These are phyloP conservation scores for Odontomyia ornata DNA, from an alignment of 2,888 invertebrate species.

Conservation along the genomic window DNA sequence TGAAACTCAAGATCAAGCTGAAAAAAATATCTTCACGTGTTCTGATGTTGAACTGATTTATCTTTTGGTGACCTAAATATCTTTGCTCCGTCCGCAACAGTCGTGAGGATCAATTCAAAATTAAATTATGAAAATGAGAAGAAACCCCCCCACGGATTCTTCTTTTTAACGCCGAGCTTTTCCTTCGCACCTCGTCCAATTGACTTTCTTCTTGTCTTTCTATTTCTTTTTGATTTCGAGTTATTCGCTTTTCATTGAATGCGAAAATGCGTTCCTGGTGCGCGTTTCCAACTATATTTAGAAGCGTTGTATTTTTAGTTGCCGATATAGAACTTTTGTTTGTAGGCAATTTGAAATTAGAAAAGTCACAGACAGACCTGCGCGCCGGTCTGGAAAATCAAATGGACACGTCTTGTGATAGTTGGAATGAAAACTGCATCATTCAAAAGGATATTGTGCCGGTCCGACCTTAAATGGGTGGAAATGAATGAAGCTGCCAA, in stretches of 20 bases:
- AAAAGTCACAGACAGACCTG: background rate
- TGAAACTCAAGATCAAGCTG: too few species aligned
- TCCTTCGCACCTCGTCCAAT: conserved; percentile 4
- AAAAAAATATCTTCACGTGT: background rate
- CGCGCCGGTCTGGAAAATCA: background rate
- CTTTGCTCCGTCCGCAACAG: background rate
- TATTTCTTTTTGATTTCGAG: background rate
- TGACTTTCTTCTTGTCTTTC: background rate
- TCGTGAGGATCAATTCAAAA: background rate
- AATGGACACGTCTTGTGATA: background rate
- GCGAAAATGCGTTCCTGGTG: conserved; percentile 34
- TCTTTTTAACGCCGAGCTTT: background rate
- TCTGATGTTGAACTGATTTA: background rate
- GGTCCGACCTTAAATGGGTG: background rate
- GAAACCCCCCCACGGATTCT: background rate
- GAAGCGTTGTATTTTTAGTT: conserved; percentile 28
- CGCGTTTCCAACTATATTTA: conserved; percentile 27
- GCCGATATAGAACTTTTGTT: conserved; percentile 11
- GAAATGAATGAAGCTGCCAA: background rate
- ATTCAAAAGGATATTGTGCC: background rate
- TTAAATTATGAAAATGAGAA: background rate
- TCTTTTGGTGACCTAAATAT: background rate
- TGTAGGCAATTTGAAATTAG: conserved; percentile 23
- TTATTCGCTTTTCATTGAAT: background rate
- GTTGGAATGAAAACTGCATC: background rate